Base-by-base conservation (phyloP, 2,113 vertebrate species). In the Mormyrus lacerda region DNA sequence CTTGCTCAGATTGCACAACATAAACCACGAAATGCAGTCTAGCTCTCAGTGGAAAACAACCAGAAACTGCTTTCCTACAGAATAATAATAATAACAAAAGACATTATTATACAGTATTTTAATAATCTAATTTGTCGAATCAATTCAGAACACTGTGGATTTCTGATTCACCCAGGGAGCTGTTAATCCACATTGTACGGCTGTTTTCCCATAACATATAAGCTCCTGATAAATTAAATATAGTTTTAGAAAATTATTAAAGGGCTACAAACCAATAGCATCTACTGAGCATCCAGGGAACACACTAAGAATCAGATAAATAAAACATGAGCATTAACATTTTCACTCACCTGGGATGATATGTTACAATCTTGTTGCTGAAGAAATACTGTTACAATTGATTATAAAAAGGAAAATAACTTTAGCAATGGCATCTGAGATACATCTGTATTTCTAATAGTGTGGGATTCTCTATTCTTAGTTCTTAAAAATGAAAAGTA, bases 211-310 rank as follows among this genome's bases (percentile, higher is more conserved):
- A 19, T 87, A 87, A 87, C 27, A 53, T 19, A 35, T 87, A 31
- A 86, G 48, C 42, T 85, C 85, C 83, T 85, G 39, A 45, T 85
- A 58, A 85, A 44, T 89, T 58, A 44, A 61, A 27, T 35, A 55
- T 45, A 17, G 39, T 89, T 58, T 58, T n/a, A 39, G 48, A 89
- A 89, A 89, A 89, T 84, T 44, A 84, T 84, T 84, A 84, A 47
- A 84, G 44, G 82, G 21, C 24, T 45, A 45, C 82, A 45, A 47
- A 47, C 21, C 82, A 21, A 47, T 84, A 45, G 35, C 61, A 69
- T 69, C 27, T 69, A 13, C 9, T 27, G 9, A 87, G 27, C 50
- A 87, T 27, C 85, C 17, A 15, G n/a, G 15, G n/a, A 39, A 53
- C 15, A 27, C 27, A 35, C 50, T 35, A 51, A 86, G 21, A 53